Base-by-base conservation (phyloP, 2,888 invertebrate genomes). In the Drosophila paracracens region DNA sequence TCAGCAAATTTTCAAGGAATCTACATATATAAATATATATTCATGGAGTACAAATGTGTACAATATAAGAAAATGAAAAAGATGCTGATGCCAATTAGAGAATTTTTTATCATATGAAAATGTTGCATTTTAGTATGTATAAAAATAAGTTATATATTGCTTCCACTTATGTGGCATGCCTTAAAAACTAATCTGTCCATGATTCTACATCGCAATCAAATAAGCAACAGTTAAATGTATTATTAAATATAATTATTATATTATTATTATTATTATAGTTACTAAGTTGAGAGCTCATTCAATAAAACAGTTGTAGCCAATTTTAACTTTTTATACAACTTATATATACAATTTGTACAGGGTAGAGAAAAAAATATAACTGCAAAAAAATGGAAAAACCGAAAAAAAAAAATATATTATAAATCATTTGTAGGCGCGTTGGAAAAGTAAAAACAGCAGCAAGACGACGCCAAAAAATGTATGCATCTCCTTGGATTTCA, bases 401-500 rank as follows among this genome's bases (percentile, higher is more conserved):
- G 35, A 36, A 51, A 52, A 43, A 60, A 71, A 60, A 70, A 50
- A 0, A 43, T 2, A 64, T 74, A 65, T 76, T 62, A 86, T 78
- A 83, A 79, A 83, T 83, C 82, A 84, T 87, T 87, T 83, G 77
- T 75, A 63, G 62, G 79, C 78, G 63, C 70, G 70, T 76, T 82
- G 83, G 70, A 85, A 85, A 88, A 88, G 77, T 81, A 83, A 81
- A 88, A 88, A 83, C 85, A 68, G 83, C 85, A 81, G 85, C 79
- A 68, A 76, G 82, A 74, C 72, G 79, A 85, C 61, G 76, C 81
- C 83, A 71, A 76, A 81, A 81, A 84, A 82, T 83, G 68, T 79
- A 77, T 85, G 85, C 71, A 79, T 88, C 85, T 88, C 27, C 74
- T 74, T 74, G 76, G 70, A 89, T 88, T 87, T 87, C 87, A 87